These are phyloP conservation scores for Mastomys coucha DNA, from an alignment of 2,113 vertebrate species.

Conservation along the genomic window DNA sequence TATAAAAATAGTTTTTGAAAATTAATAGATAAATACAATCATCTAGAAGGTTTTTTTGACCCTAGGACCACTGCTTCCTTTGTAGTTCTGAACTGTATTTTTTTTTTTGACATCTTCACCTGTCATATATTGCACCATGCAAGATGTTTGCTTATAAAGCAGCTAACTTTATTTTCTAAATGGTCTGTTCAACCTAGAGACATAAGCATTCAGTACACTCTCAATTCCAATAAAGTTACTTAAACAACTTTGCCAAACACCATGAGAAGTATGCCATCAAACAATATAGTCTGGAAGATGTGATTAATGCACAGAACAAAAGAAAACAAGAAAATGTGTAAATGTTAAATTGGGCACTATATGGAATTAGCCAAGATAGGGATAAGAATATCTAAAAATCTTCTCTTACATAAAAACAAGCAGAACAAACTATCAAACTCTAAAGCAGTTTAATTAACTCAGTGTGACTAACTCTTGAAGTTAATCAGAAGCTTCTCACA, in stretches of 20 bases:
- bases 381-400: background rate
- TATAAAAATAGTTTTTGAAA: slow-evolving; percentile 8
- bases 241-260: background rate
- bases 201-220: slow-evolving; percentile 4
- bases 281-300: background rate
- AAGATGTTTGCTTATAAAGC: background rate
- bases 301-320: background rate
- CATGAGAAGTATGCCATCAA: background rate
- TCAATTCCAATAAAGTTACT: slow-evolving; percentile 5
- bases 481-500: background rate
- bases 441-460: background rate
- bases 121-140: background rate
- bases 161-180: slow-evolving; percentile 57
- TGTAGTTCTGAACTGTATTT: background rate
- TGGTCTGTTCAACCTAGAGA: slow-evolving; percentile 38
- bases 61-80: background rate
- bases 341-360: background rate
- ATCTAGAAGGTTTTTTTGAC: slow-evolving; percentile 28
- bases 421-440: slow-evolving; percentile 24
- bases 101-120: background rate
- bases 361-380: background rate
- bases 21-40: background rate
- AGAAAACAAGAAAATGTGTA: background rate
- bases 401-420: slow-evolving; percentile 19
- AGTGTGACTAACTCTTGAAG: background rate